phyloP scores from a whole-genome alignment of 2,888 invertebrate species.

The Stictocephala bisonia region DNA sequence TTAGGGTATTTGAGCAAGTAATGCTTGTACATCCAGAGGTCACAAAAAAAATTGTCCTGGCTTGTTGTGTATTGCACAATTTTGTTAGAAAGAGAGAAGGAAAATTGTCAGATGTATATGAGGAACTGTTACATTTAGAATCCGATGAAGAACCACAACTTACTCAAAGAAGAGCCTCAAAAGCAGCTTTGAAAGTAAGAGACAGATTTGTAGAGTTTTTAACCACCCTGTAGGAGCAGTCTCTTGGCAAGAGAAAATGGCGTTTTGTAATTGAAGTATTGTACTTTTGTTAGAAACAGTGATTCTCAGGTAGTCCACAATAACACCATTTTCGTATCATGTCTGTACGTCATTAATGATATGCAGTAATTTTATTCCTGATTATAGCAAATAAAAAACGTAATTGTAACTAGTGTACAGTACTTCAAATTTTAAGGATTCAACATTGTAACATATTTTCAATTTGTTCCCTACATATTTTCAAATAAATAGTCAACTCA shows the following conservation, averaged over 20 bases:
- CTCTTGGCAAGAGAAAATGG: conserved; percentile 32
- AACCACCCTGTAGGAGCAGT: conserved; percentile 12
- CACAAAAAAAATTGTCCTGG: conserved; percentile 36
- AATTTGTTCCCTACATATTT: no score
- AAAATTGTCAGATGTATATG: conserved; percentile 41
- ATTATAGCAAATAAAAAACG: no score
- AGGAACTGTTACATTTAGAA: conserved; percentile 34
- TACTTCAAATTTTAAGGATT: no score
- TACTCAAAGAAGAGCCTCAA: conserved; percentile 38
- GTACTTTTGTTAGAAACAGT: no score
- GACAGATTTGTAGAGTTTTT: conserved; percentile 19
- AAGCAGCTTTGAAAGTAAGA: conserved; percentile 26
- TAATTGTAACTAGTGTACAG: no score
- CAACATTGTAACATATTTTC: no score
- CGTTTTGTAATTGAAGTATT: conserved; percentile 27
- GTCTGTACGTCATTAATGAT: no score
- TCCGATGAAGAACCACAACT: conserved; percentile 35
- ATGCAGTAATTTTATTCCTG: no score
- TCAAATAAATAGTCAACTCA: no score
- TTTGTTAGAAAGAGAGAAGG: conserved; percentile 47
- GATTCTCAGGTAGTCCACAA: no score
- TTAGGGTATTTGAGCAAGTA: conserved; percentile 1
- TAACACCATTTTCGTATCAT: no score
- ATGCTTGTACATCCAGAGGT: conserved; percentile 38
- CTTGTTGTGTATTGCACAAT: conserved; percentile 43